Conservation (phyloP, 1,140 invertebrate genomes). For the Anthonomus grandis region DNA sequence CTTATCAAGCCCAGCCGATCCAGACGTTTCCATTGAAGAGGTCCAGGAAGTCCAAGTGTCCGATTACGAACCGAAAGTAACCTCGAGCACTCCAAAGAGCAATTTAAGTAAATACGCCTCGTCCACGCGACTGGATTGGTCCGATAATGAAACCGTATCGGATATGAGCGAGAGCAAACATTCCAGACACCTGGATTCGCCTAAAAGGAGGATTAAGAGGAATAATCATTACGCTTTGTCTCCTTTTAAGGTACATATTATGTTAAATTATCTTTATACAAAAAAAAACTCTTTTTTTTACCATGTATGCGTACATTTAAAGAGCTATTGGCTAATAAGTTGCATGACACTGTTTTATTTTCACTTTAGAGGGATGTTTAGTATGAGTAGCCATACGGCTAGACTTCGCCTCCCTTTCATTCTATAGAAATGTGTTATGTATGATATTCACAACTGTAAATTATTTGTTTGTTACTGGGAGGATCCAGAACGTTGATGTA, state of each 20-base stretch:
- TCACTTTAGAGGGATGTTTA: no score
- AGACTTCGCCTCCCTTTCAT: no score
- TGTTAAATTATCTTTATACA: no score
- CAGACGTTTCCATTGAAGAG: conserved; percentile 32
- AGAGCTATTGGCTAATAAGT: no score
- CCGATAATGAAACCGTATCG: conserved; percentile 44
- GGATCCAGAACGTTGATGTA: no score
- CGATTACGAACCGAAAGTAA: conserved; percentile 13
- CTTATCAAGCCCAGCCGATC: conserved; percentile 24
- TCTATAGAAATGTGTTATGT: no score
- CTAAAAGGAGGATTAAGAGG: conserved; percentile 40
- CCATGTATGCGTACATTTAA: no score
- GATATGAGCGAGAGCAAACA: conserved; percentile 34
- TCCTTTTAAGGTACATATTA: conserved; percentile 42
- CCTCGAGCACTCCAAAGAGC: conserved; percentile 13
- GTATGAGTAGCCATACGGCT: no score
- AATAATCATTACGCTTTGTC: conserved; percentile 44
- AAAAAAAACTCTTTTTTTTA: no score
- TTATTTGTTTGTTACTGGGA: no score
- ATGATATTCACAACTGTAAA: no score
- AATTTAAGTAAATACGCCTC: conserved; percentile 31
- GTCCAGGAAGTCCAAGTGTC: conserved; percentile 24
- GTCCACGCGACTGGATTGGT: conserved; percentile 44
- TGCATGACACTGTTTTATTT: no score
- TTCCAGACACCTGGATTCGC: conserved; percentile 45